Evolutionary conservation across 2,113 vertebrate genomes (phyloP), one percentile per base, ranked within the genome.

Genomic region (Thalassoma bifasciatum): DNA sequence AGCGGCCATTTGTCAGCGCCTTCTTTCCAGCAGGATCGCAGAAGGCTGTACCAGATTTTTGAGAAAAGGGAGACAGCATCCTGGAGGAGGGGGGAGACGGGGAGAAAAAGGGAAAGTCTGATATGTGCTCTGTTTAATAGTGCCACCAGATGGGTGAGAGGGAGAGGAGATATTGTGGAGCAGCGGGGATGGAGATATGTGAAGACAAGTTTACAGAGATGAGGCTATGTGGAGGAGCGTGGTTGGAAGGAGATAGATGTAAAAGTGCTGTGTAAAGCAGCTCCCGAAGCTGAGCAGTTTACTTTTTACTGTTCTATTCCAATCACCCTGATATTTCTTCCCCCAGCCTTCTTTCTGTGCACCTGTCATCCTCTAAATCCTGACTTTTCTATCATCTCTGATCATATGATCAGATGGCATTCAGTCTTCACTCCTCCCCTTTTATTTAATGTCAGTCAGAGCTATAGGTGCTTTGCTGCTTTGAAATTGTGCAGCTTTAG

Each of bases 1-100:
- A 67, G 56, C 65, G 59, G 46, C 84, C 82, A 77, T 92, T 92
- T 90, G 88, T 91, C 88, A 77, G 54, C 61, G 79, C 89, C 85
- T 78, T 2, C 23, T 73, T 87, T 83, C 85, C 88, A 90, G 75
- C 75, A 52, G 72, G 46, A 81, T 40, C 36, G 47, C 89, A 85
- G 85, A 85, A 84, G 73, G 82, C 79, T 77, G 70, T 66, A 72
- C 70, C 84, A 83, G 82, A 49, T 49, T 49, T 46, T 21, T 21
- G 46, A 49, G 46, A 49, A 49, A 49, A 66, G 57, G 63, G 69
- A 79, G 74, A 77, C 42, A 22, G 73, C 42, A 38, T 80, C 14
- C 1, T 13, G 0, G 12, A 80, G 60, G 36, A 64, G 54, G 16
- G 17, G 46, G 46, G n/a, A 30, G 40, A 50, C 53, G 4, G 44